Conservation (phyloP, 2,888 invertebrate genomes). For the Didymodactylos carnosus region DNA sequence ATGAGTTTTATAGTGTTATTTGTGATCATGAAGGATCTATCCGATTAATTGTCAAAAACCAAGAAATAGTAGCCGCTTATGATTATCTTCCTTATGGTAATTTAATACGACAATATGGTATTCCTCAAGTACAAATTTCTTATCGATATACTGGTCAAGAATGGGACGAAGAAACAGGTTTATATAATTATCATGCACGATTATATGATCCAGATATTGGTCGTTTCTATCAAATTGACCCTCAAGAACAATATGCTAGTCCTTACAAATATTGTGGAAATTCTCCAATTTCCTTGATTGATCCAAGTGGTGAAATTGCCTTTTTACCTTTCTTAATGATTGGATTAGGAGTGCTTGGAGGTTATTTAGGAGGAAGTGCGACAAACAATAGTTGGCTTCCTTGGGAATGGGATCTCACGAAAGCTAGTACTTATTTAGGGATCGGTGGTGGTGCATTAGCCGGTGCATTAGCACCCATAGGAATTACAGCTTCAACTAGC, state of each 20-base stretch:
- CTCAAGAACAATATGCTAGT: conserved; percentile 3
- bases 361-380: conserved; percentile 1
- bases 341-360: conserved; percentile 1
- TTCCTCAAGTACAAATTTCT: background rate
- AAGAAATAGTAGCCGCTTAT: conserved; percentile 3
- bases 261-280: conserved; percentile 7
- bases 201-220: conserved; percentile 10
- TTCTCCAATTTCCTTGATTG: conserved; percentile 4
- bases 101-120: background rate
- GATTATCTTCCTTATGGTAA: conserved; percentile 9
- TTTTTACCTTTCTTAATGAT: background rate
- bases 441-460: background rate
- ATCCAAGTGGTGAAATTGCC: conserved; percentile 3
- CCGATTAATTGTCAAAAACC: background rate
- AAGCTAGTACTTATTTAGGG: background rate
- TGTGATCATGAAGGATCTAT: conserved; percentile 3
- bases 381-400: background rate
- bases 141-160: conserved; percentile 8
- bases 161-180: conserved; percentile 7
- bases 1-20: conserved; percentile 2
- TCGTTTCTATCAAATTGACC: conserved; percentile 3
- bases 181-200: conserved; percentile 5
- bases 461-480: background rate
- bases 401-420: conserved; percentile 3
- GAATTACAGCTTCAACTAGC: background rate